Base-by-base conservation (phyloP, 2,888 invertebrate species). In the Drosophila helvetica region DNA sequence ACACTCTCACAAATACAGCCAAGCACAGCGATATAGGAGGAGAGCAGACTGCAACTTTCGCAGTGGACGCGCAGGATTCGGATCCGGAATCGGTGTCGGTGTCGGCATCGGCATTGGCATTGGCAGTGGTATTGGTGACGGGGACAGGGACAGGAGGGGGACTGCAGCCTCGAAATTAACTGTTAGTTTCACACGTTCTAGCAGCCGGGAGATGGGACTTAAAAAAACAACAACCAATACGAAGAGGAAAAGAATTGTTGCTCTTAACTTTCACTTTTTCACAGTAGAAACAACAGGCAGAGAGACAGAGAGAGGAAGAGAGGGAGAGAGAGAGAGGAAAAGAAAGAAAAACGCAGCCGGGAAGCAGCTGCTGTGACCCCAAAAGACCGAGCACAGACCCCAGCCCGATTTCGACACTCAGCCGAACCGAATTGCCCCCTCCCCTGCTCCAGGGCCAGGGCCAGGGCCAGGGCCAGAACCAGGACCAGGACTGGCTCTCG, bases 161-260 rank as follows among this genome's bases (percentile, higher is more conserved):
- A 64, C 63, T 83, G 81, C 60, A 79, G 74, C 59, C 68, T 75
- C 42, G 68, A 78, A 86, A 84, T 84, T 86, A 84, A 84, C 87
- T 83, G 87, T 60, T 76, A 74, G 80, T 80, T 84, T 84, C 85
- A 84, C 83, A 86, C 83, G 83, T 84, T 86, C 82, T 72, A 82
- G 69, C 82, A 82, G 80, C 70, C 38, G 50, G 51, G 47, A 46
- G 60, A 43, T 8, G 43, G 46, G 51, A 33, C 38, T 38, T 15
- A 57, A 52, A 54, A 61, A 54, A 53, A 45, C 8, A 60, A 52
- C 42, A 52, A 27, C n/a, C 48, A 58, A 25, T 19, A 47, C 33
- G 52, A 65, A 68, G 55, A 62, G 47, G 64, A 69, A 84, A 80
- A 78, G 84, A 86, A 84, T 84, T 84, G 86, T 84, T 84, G 80